Base-by-base conservation (phyloP, 2,888 invertebrate genomes). In the Polylopha cassiicola region DNA sequence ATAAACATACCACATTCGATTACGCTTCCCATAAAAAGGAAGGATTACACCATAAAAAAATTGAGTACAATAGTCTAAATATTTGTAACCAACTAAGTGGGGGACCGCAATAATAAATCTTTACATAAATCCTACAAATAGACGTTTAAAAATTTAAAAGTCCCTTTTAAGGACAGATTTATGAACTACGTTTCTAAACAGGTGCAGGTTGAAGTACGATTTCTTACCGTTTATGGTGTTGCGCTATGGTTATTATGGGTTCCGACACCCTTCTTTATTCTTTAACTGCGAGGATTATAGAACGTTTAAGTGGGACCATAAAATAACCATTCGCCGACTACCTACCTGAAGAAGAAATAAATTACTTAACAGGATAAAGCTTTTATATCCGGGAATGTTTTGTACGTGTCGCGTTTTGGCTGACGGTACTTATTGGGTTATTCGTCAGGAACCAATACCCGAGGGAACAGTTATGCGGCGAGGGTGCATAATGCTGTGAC, bases 361-460 rank as follows among this genome's bases (percentile, higher is more conserved):
- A 84, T 85, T 84, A 82, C 79, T 77, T 77, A 77, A 81, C 77
- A 76, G 75, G 75, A 81, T 82, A 82, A 82, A 80, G 79, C 84
- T 82, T 82, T 81, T 79, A 82, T 77, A 72, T 70, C 72, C 65
- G 51, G 63, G 67, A 78, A 81, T 81, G 80, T 78, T 78, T 74
- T 73, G 81, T 76, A 76, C 82, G 82, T 82, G 82, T 81, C 77
- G 70, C 78, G 66, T 73, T 71, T 67, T 74, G 72, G 72, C 75
- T 77, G 70, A 73, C 76, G 73, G 81, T 82, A 82, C 82, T 85
- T 85, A 84, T 85, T 82, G 78, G 80, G 76, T 76, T 74, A 74
- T 84, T 80, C 79, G 69, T 82, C 80, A 77, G 73, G 60, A 72
- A 61, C 74, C 79, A 72, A 81, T 80, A 66, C 82, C 55, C 73